These are phyloP conservation scores for Arbacia lixula DNA, from an alignment of 53 echinoderm and acorn worm species.

Conservation along the genomic window DNA sequence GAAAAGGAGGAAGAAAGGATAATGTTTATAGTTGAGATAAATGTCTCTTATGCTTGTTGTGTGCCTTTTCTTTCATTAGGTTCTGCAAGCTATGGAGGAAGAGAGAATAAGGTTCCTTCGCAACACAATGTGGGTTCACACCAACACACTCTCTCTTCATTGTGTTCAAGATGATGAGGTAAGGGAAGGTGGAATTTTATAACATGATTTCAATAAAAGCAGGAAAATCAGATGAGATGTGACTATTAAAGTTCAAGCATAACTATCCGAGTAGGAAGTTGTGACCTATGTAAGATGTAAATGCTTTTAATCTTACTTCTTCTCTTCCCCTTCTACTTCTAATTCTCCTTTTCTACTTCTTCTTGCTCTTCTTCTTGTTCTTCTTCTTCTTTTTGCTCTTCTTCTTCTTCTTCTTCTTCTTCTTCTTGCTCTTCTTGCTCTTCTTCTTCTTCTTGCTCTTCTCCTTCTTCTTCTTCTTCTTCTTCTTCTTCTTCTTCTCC, in stretches of 20 bases:
- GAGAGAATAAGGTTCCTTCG: conserved; percentile 86
- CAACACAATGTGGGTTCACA: conserved; percentile 79
- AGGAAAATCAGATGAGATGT: too few species aligned
- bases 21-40: too few species aligned
- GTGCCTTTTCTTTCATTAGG: conserved; percentile 35
- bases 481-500: background rate
- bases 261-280: too few species aligned
- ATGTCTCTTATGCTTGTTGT: background rate
- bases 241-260: too few species aligned
- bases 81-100: conserved; percentile 76
- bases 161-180: conserved; percentile 86
- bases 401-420: background rate
- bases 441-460: background rate
- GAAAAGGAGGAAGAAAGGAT: too few species aligned
- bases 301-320: too few species aligned
- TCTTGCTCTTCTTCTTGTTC: too few species aligned
- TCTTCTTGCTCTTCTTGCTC: background rate
- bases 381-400: background rate
- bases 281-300: too few species aligned
- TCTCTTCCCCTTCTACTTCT: background rate
- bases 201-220: too few species aligned
- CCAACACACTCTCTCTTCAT: conserved; percentile 78
- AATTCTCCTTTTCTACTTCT: too few species aligned
- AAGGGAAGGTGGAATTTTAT: too few species aligned
- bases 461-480: background rate